Evolutionary conservation across 2,888 invertebrate genomes (phyloP), one percentile per base, ranked within the genome.

Genomic region (Stenichneumon culpator): DNA sequence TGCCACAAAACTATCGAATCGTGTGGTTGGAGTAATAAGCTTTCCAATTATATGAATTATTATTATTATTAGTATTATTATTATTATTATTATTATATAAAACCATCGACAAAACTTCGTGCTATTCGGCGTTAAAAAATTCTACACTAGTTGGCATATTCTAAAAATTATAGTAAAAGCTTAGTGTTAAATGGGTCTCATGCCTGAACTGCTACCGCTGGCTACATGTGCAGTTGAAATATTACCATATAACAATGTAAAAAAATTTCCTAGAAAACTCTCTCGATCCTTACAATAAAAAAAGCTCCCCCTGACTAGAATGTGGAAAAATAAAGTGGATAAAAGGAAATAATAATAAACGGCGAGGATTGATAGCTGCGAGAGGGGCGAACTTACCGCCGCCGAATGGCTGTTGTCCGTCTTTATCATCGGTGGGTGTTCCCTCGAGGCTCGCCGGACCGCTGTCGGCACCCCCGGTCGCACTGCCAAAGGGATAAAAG

Each of bases 401-500:
- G 93, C 97, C 97, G 93, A 97, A 97, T 22, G 93, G 88, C 82
- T 94, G 93, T 90, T 97, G 97, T 88, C 96, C 97, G 74, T 97
- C 97, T 92, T 97, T 97, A 89, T 97, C 97, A 88, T 97, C 97
- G 83, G 97, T 97, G 89, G 97, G 97, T 65, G 97, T 97, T 86
- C 97, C 97, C 67, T 96, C 96, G 74, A 96, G 96, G 82, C 97
- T 97, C 69, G 95, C 97, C 85, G 97, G 97, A 90, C 97, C 96
- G 94, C 98, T 98, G 94, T 98, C 98, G 22, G 98, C 98, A 85
- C 98, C 98, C 88, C 98, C 98, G 88, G 98, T 98, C 89, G 98
- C 98, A 95, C 98, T 98, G 95, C 90, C 78, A 70, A 79, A 78
- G 65, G 65, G 52, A 39, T 63, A 72, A 73, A 50, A 83, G 28